Base-by-base conservation (phyloP, 2,113 vertebrate species). In the Corythornis vintsioides region DNA sequence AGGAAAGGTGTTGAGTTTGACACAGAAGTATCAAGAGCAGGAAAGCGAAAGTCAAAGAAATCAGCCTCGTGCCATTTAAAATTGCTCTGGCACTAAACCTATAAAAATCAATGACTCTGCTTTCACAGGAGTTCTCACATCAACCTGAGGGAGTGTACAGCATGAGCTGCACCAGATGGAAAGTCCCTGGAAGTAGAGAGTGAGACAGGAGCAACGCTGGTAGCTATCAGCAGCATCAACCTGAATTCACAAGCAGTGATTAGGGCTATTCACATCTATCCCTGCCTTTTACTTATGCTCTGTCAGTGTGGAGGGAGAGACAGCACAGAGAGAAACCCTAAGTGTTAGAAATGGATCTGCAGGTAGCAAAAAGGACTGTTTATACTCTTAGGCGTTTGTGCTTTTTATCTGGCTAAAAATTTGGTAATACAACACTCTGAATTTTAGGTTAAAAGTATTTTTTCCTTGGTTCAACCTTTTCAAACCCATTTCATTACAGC, bases 1-100 rank as follows among this genome's bases (percentile, higher is more conserved):
- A 91, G 88, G 87, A 96, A 94, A 95, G 93, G 96, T 96, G 96
- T 96, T 95, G 95, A 94, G 92, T 92, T 96, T 96, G 96, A 96
- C 96, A 96, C 92, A 91, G 75, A 90, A 89, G 83, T 92, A 95
- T 88, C 88, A 71, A 92, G 94, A 90, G 91, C 86, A 80, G 82
- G 66, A 90, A 96, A 92, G 93, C 21, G 82, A 93, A 93, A 95
- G 94, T 91, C 95, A 89, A 89, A 84, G 94, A 93, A 96, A 96
- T 91, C 73, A 94, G 94, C 76, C 87, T 91, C 42, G 89, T 91
- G 92, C 94, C 94, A 81, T 94, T 85, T 95, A 92, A 94, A 95
- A 96, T 94, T 89, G 95, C 89, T 96, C 95, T 94, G 88, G 92
- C 95, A 92, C 94, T 86, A 95, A 92, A 94, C 92, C 82, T 67